phyloP scores from a whole-genome alignment of 2,113 vertebrate genomes.

The Mus spicilegus region DNA sequence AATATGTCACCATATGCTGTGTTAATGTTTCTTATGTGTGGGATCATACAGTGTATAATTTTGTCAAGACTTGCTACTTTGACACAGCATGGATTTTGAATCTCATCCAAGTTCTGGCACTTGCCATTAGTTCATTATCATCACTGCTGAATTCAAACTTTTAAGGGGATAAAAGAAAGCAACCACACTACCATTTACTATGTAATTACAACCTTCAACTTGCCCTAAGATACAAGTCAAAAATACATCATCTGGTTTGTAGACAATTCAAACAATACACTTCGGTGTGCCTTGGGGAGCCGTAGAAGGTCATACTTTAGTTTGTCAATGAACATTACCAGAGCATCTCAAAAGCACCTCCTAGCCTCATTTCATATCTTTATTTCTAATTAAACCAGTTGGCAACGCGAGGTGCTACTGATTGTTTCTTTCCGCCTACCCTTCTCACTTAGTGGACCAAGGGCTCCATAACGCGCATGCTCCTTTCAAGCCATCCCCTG shows the following conservation, averaged over 20 bases:
- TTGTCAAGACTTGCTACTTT: background rate
- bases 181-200: background rate
- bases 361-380: background rate
- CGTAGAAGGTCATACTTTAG: background rate
- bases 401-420: background rate
- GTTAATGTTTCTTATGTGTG: background rate
- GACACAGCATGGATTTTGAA: background rate
- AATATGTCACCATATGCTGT: background rate
- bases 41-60: background rate
- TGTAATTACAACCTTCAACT: background rate
- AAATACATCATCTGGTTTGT: background rate
- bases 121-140: slow-evolving; percentile 2
- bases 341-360: background rate
- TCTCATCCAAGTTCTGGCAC: background rate
- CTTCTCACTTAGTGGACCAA: fast-evolving
- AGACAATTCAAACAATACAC: background rate
- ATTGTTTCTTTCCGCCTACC: background rate
- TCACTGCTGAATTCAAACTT: slow-evolving; percentile 9
- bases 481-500: fast-evolving
- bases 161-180: background rate
- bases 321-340: background rate
- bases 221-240: background rate
- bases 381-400: background rate
- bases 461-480: background rate
- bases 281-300: background rate